These are phyloP conservation scores for Dryococelus australis DNA, from an alignment of 2,888 invertebrate genomes.

Conservation along the genomic window DNA sequence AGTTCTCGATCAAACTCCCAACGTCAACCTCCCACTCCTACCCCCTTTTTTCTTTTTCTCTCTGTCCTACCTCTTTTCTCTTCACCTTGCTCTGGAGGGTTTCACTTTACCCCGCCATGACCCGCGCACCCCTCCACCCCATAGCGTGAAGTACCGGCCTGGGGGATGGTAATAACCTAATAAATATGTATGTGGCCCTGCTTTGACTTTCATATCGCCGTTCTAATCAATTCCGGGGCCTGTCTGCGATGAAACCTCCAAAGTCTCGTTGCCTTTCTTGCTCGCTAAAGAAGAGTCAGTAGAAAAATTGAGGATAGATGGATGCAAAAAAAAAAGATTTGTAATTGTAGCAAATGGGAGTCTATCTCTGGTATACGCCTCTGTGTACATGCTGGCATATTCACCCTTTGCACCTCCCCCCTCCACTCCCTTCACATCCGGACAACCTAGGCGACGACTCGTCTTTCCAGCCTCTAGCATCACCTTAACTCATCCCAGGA, in stretches of 20 bases:
- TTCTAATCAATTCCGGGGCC: conserved; percentile 16
- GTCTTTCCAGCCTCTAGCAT: background rate
- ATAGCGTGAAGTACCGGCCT: background rate
- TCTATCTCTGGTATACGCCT: background rate
- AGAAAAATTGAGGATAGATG: background rate
- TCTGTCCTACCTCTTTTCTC: background rate
- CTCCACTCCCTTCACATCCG: background rate
- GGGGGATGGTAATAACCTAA: conserved; percentile 16
- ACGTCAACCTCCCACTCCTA: background rate
- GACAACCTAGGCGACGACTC: background rate
- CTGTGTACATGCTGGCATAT: background rate
- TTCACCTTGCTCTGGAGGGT: background rate
- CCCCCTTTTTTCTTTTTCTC: background rate
- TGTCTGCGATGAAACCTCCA: conserved; percentile 10
- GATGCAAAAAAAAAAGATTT: background rate
- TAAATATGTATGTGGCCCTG: conserved; percentile 6
- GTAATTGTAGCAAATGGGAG: conserved; percentile 11
- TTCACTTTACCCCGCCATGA: conserved; percentile 3
- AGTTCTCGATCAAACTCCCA: background rate
- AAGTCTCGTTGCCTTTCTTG: background rate
- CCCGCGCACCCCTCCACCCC: background rate
- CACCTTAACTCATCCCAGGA: conserved; percentile 8
- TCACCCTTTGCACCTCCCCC: background rate
- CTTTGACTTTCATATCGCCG: conserved; percentile 16
- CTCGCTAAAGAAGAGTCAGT: background rate